Evolutionary conservation across 1,140 invertebrate genomes (phyloP), one percentile per base, ranked within the genome.

Genomic region (Bactericera cockerelli): DNA sequence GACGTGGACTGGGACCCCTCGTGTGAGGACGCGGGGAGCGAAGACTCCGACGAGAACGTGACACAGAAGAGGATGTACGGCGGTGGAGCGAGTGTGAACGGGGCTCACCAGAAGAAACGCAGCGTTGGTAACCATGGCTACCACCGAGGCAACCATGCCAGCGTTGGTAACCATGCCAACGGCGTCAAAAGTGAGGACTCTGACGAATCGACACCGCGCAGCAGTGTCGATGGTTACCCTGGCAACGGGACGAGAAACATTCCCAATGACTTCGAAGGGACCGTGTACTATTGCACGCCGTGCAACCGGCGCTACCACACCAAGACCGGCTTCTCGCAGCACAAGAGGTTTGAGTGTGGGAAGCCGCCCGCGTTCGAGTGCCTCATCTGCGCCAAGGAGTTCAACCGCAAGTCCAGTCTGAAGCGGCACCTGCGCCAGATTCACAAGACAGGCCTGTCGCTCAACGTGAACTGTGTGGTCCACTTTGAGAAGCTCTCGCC

Each of bases 311-410:
- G 19, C 8, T 61, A 60, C 22, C 36, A 55, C 24, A 56, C 59
- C 16, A 59, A 64, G 57, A 64, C 62, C 19, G 65, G 65, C n/a
- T 54, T 57, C 11, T 49, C 25, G 13, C 60, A 62, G 24, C 81
- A 83, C 65, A 70, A 77, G 60, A 74, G 74, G 36, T 77, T 80
- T 61, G 79, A 83, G 62, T 84, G 81, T 59, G 79, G 79, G 0
- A 77, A 81, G 53, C 39, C 60, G 21, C 61, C 61, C 11, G 24
- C 33, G n/a, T 64, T 63, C 24, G 53, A 56, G 19, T 66, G 63
- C 57, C 54, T 28, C 6, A 14, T 28, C 2, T 65, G 62, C 33
- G 33, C 28, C 2, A 61, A 62, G 49, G 38, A 33, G 3, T 64
- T 61, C 53, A 61, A 54, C 2, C 2, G 42, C 13, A 62, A 62